phyloP scores from a whole-genome alignment of 2,797 vertebrate genomes.

The Heterohyrax brucei region DNA sequence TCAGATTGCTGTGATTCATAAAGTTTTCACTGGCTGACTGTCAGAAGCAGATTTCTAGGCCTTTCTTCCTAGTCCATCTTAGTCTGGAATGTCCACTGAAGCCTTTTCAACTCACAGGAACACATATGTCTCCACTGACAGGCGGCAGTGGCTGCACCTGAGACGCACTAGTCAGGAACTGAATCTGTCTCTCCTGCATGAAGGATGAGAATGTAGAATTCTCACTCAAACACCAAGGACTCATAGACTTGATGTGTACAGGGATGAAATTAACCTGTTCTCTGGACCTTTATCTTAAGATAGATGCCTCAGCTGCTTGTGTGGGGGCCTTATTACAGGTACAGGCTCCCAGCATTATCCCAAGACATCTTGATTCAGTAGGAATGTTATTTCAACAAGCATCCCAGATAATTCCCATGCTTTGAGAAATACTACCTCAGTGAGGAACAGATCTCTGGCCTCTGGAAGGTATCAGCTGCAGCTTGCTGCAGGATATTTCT shows the following conservation, averaged over 20 bases:
- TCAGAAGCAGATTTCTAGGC: not conserved
- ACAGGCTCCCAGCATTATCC: not conserved
- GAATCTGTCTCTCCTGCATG: not conserved
- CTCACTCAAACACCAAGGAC: not conserved
- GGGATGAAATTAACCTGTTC: slow-evolving; percentile 29
- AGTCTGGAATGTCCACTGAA: not conserved
- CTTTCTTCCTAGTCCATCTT: not conserved
- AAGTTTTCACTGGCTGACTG: not conserved
- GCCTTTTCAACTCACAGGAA: not conserved
- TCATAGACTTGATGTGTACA: not conserved
- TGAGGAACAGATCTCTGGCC: slow-evolving; percentile 25
- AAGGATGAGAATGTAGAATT: not conserved
- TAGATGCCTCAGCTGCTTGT: not conserved
- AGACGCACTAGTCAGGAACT: too few species aligned
- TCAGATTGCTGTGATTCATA: not conserved
- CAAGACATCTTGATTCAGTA: not conserved
- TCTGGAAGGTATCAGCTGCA: not conserved
- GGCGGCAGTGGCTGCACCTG: not conserved
- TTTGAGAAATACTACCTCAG: slow-evolving; percentile 43
- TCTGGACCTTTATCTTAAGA: slow-evolving; percentile 20
- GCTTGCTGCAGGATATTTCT: not conserved
- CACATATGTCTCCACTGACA: not conserved
- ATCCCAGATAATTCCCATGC: not conserved
- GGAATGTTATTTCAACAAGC: slow-evolving; percentile 26
- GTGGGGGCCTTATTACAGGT: not conserved